Base-by-base conservation (phyloP, 2,113 vertebrate species). In the Cochlearius cochlearius region DNA sequence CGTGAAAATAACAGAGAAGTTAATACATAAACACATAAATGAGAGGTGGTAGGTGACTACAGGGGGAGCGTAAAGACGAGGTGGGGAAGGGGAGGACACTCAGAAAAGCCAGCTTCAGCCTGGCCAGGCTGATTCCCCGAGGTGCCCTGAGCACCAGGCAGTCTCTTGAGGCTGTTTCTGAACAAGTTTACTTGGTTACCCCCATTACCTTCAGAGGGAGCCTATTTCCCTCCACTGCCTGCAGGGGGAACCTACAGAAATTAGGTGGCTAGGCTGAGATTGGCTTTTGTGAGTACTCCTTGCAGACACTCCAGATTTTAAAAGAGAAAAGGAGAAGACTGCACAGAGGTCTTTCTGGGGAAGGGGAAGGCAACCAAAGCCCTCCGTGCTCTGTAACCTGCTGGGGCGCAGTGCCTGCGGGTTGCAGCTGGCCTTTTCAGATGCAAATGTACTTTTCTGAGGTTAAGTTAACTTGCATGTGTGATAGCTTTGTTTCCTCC, bases 341-440 rank as follows among this genome's bases (percentile, higher is more conserved):
- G 15, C 45, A 34, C 7, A 76, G 77, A 2, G 2, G 4, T 47
- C 23, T 55, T 63, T 52, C 38, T 7, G 49, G 10, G 27, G 43
- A 68, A 52, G 52, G 11, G n/a, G 39, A 45, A 72, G 38, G 22
- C 15, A 12, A 17, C 16, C 34, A 34, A 45, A 75, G 22, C 15
- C 29, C 19, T n/a, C 0, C 0, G 30, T 60, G 47, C 32, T 67
- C 50, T n/a, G 38, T 34, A 15, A 39, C 8, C 17, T 30, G 23
- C 22, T 58, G 38, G 29, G n/a, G 32, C 22, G 32, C 36, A 30
- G 34, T 6, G 5, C n/a, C 41, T 91, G 36, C 45, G 68, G 6
- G 10, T 7, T 64, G 62, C 66, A 93, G 53, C 13, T 66, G 71
- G 41, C 30, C 58, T 56, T 90, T 86, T 76, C 49, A 62, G 45